phyloP scores from a whole-genome alignment of 2,888 invertebrate species.

The Pristionchus japonicus region DNA sequence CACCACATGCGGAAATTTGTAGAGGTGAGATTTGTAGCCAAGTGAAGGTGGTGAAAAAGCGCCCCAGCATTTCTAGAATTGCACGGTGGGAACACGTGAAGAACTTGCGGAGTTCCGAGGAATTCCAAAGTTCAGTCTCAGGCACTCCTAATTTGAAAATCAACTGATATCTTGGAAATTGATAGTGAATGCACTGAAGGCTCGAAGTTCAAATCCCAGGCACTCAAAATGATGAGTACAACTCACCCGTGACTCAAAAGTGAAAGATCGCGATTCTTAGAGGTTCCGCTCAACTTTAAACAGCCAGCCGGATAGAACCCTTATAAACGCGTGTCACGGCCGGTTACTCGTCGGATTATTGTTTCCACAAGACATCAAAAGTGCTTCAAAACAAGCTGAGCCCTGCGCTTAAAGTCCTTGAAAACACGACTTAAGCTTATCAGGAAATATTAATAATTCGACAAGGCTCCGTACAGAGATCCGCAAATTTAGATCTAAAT shows the following conservation, averaged over 20 bases:
- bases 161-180: too few relatives aligned
- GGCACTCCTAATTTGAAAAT: not conserved
- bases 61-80: not conserved
- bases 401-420: not conserved
- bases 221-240: too few relatives aligned
- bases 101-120: not conserved
- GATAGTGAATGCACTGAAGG: not conserved
- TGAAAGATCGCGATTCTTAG: not conserved
- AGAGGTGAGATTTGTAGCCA: not conserved
- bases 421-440: not conserved
- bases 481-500: not conserved
- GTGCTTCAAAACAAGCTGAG: not conserved
- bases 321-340: not conserved
- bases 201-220: too few relatives aligned
- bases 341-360: not conserved
- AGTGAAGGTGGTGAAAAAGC: slow-evolving; percentile 2
- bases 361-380: not conserved
- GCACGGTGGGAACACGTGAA: not conserved
- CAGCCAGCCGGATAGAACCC: not conserved
- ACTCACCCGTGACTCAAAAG: too few relatives aligned
- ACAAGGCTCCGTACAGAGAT: not conserved
- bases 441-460: not conserved
- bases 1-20: not conserved
- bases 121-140: not conserved
- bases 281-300: not conserved